These are phyloP conservation scores for Ornithoptera priamus DNA, from an alignment of 2,888 invertebrate genomes.

Conservation along the genomic window DNA sequence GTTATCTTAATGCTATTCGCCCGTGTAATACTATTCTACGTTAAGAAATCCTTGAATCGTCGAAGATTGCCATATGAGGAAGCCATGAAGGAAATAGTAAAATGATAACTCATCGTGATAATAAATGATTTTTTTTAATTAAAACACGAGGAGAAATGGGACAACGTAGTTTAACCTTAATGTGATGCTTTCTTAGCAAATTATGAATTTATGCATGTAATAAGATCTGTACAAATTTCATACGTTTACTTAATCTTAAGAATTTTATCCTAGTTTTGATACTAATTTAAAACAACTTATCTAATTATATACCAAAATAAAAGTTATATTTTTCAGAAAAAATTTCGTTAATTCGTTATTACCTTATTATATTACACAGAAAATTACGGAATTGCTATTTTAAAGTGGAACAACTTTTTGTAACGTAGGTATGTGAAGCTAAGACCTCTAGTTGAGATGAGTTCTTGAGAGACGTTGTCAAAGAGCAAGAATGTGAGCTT, in stretches of 20 bases:
- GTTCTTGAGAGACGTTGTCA: slow-evolving; percentile 25
- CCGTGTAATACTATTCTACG: neutral
- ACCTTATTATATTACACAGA: neutral
- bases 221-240: too few relatives aligned
- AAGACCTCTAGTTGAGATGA: slow-evolving; percentile 21
- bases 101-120: neutral
- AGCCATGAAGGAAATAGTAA: neutral
- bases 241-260: too few relatives aligned
- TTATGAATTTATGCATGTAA: too few relatives aligned
- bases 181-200: too few relatives aligned
- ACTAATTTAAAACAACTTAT: too few relatives aligned
- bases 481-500: slow-evolving; percentile 23
- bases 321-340: too few relatives aligned
- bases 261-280: too few relatives aligned
- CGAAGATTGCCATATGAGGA: neutral
- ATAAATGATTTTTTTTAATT: too few relatives aligned
- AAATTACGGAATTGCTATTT: neutral
- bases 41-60: neutral
- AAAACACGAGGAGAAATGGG: too few relatives aligned
- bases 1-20: neutral
- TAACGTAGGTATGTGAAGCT: slow-evolving; percentile 3
- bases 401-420: neutral
- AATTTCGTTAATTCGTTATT: too few relatives aligned
- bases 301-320: too few relatives aligned
- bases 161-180: too few relatives aligned